Evolutionary conservation across 2,888 invertebrate species (phyloP).

Genomic region (Fragum whitleyi): DNA sequence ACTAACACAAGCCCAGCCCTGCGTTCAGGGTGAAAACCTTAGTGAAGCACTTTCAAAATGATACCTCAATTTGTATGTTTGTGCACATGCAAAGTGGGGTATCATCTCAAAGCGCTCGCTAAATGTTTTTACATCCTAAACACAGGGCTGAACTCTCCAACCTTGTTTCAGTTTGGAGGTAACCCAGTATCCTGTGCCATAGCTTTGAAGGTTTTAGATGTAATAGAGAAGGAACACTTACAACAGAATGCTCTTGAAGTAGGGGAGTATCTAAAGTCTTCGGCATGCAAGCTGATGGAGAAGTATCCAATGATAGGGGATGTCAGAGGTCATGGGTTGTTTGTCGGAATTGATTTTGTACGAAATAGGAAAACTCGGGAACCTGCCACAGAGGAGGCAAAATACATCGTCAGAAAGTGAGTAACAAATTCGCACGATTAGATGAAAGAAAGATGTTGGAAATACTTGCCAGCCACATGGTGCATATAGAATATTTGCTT

Average conservation of each 20-base stretch:
- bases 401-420: conserved; percentile 81
- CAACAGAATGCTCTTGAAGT: conserved; percentile 93
- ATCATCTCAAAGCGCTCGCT: no score
- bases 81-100: no score
- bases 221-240: conserved; percentile 95
- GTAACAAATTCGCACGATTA: not conserved
- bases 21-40: no score
- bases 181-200: conserved; percentile 99
- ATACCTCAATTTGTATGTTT: no score
- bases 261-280: conserved; percentile 91
- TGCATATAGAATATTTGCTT: no score
- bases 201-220: conserved; percentile 96
- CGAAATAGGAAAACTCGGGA: conserved; percentile 91
- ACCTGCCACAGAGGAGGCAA: conserved; percentile 93
- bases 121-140: no score
- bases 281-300: conserved; percentile 89
- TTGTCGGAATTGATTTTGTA: conserved; percentile 97
- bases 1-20: no score
- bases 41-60: no score
- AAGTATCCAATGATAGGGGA: conserved; percentile 91
- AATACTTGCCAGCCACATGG: no score
- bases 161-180: conserved; percentile 93
- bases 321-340: conserved; percentile 93
- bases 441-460: not conserved
- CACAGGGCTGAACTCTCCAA: no score